phyloP scores from a whole-genome alignment of 2,797 vertebrate genomes.

The Antrozous pallidus region DNA sequence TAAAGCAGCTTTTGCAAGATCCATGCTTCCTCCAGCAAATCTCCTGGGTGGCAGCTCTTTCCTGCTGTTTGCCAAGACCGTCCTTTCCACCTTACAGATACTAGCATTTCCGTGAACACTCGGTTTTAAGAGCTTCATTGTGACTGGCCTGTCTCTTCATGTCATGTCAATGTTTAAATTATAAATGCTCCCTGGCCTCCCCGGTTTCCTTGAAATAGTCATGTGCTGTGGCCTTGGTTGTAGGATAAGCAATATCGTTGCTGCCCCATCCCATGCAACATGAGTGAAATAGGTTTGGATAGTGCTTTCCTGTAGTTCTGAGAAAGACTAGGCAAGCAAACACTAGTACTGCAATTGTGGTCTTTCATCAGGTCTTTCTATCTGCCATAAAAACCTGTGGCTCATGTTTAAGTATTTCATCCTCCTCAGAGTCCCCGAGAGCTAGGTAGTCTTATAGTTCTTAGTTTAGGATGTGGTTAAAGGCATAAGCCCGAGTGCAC shows the following conservation, averaged over 20 bases:
- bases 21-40: not conserved
- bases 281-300: not conserved
- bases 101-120: not conserved
- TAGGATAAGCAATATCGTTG: not conserved
- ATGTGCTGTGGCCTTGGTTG: not conserved
- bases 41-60: not conserved
- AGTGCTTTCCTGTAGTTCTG: not conserved
- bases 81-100: not conserved
- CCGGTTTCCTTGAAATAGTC: not conserved
- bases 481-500: not conserved
- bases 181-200: not conserved
- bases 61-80: not conserved
- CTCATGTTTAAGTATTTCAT: not conserved
- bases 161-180: constrained; percentile 23
- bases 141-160: not conserved
- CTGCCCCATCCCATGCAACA: rapidly evolving
- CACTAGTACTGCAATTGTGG: not conserved
- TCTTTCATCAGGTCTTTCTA: not conserved
- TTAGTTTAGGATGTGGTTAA: not conserved
- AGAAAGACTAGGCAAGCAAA: not conserved
- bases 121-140: not conserved
- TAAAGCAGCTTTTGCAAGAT: not conserved
- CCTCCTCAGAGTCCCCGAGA: not conserved
- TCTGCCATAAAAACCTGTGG: not conserved
- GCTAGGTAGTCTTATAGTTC: not conserved